Evolutionary conservation across 2,888 invertebrate genomes (phyloP).

Genomic region (Pristionchus maxplancki): DNA sequence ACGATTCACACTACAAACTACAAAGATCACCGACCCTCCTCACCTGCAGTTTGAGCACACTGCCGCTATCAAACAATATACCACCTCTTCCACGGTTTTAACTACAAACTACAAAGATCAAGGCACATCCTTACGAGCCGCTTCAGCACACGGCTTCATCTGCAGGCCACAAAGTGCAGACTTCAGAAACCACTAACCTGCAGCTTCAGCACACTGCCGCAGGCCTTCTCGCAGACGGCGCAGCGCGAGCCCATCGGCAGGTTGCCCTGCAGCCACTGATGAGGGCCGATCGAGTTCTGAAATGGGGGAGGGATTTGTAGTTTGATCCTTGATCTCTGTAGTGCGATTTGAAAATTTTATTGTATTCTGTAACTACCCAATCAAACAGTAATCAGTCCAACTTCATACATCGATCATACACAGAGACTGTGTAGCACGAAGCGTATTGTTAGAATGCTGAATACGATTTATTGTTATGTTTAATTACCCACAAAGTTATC

Average conservation of each 20-base stretch:
- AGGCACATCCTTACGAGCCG: background rate
- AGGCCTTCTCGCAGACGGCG: slow-evolving; percentile 93
- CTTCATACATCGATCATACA: background rate
- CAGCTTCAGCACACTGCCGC: slow-evolving; percentile 87
- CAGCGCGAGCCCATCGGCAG: slow-evolving; percentile 95
- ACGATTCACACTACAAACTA: background rate
- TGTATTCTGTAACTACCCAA: background rate
- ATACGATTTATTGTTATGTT: background rate
- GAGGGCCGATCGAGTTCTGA: slow-evolving; percentile 86
- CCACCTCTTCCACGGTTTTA: background rate
- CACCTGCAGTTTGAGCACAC: no score
- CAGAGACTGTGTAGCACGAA: no score
- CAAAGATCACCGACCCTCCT: background rate
- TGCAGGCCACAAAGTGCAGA: background rate
- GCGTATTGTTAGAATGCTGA: no score
- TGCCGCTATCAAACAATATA: no score
- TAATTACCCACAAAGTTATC: background rate
- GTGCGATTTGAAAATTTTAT: no score
- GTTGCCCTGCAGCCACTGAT: slow-evolving; percentile 98
- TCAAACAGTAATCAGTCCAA: background rate
- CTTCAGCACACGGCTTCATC: no score
- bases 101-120: slow-evolving; percentile 11
- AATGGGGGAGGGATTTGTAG: slow-evolving; percentile 55
- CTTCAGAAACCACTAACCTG: slow-evolving; percentile 36
- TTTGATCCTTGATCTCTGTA: background rate